Evolutionary conservation across 2,797 vertebrate genomes (phyloP).

Genomic region (Syncerus caffer): DNA sequence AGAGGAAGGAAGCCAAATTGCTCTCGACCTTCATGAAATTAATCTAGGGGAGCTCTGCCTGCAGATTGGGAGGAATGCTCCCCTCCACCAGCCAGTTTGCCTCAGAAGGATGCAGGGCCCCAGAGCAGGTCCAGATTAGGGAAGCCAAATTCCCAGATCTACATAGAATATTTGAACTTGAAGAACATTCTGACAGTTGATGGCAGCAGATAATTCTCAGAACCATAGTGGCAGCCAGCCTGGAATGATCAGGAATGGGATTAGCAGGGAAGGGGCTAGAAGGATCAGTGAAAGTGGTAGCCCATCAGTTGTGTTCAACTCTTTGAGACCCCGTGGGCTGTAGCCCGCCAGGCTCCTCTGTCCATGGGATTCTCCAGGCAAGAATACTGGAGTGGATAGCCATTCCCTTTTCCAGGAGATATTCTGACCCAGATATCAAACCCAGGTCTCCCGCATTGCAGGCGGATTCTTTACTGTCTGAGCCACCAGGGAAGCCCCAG

Average conservation of each 20-base stretch:
- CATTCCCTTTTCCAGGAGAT: not conserved
- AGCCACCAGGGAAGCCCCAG: not conserved
- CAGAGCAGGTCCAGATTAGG: not conserved
- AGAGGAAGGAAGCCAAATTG: not conserved
- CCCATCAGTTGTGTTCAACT: not conserved
- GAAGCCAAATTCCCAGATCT: not conserved
- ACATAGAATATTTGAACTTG: not conserved
- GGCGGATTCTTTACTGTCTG: not conserved
- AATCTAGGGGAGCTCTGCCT: not conserved
- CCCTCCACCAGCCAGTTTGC: not conserved
- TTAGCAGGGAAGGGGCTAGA: not conserved
- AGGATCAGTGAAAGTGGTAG: not conserved
- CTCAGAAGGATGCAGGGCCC: not conserved
- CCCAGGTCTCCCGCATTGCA: not conserved
- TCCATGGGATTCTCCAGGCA: not conserved
- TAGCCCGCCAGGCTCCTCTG: not conserved
- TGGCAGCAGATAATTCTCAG: not conserved
- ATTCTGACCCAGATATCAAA: not conserved
- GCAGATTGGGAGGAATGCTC: too few relatives aligned
- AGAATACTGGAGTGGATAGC: not conserved
- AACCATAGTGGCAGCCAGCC: not conserved
- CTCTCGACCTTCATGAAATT: not conserved
- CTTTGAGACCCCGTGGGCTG: not conserved
- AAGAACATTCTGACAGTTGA: not conserved
- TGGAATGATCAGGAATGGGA: not conserved